Conservation (phyloP, 2,888 invertebrate species). For the Beris chalybata region DNA sequence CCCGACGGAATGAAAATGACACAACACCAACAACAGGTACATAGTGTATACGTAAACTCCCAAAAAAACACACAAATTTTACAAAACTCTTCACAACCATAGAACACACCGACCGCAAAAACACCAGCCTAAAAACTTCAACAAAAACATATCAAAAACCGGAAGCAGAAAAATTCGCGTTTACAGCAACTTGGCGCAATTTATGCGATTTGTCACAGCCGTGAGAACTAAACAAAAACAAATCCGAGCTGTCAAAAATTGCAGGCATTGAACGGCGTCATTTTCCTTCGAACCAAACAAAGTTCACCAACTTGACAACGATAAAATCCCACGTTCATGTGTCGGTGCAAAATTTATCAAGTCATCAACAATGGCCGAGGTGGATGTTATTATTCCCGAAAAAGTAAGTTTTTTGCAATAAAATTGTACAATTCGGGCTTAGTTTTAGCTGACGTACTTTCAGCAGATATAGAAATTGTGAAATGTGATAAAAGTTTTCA, state of each 20-base stretch:
- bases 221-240: background rate
- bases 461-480: background rate
- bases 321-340: background rate
- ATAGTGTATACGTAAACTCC: too few relatives aligned
- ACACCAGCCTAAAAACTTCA: too few relatives aligned
- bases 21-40: too few relatives aligned
- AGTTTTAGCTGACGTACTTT: background rate
- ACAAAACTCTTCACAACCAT: too few relatives aligned
- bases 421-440: constrained; percentile 5
- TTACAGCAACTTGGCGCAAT: too few relatives aligned
- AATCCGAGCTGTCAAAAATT: background rate
- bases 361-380: constrained; percentile 71
- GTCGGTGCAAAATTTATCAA: constrained; percentile 32
- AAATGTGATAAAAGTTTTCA: background rate
- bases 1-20: too few relatives aligned
- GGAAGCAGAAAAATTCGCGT: too few relatives aligned
- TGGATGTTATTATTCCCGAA: constrained; percentile 76
- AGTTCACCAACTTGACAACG: background rate
- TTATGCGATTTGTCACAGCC: background rate
- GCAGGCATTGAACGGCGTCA: background rate
- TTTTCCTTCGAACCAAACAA: background rate
- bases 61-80: too few relatives aligned
- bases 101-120: too few relatives aligned
- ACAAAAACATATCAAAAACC: too few relatives aligned
- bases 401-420: constrained; percentile 62